Conservation (phyloP, 2,797 vertebrate species). For the Falco biarmicus region DNA sequence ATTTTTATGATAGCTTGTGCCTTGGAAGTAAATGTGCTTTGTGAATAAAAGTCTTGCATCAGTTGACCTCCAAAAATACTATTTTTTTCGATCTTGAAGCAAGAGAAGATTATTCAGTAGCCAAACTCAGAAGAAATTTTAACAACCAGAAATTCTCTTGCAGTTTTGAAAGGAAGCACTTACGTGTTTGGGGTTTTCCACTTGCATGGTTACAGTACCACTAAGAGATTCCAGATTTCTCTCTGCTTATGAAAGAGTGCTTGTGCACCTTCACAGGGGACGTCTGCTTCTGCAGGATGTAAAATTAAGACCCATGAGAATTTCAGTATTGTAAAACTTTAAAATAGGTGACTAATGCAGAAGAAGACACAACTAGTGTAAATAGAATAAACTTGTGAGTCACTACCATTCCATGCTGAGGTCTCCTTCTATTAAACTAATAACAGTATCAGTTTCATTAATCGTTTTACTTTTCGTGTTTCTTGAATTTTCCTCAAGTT, state of each 20-base stretch:
- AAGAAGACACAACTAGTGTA: not conserved
- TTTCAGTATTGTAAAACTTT: not conserved
- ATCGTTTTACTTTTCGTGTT: not conserved
- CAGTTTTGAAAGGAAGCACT: not conserved
- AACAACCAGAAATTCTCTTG: not conserved
- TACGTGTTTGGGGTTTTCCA: not conserved
- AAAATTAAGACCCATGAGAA: not conserved
- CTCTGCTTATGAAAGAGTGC: not conserved
- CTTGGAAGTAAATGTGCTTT: not conserved
- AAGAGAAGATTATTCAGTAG: not conserved
- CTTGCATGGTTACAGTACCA: not conserved
- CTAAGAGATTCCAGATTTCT: not conserved
- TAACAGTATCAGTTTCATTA: not conserved
- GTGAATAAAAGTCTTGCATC: not conserved
- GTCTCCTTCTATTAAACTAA: not conserved
- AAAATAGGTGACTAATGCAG: not conserved
- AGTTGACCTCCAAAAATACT: not conserved
- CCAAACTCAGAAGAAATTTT: not conserved
- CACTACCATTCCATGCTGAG: not conserved
- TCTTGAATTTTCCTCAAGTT: not conserved
- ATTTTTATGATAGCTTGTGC: not conserved
- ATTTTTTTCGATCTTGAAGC: not conserved
- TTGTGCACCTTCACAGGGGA: not conserved
- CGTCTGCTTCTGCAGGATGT: not conserved
- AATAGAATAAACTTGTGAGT: not conserved